Conservation (phyloP, 2,888 invertebrate genomes). For the Trichacis sp. region DNA sequence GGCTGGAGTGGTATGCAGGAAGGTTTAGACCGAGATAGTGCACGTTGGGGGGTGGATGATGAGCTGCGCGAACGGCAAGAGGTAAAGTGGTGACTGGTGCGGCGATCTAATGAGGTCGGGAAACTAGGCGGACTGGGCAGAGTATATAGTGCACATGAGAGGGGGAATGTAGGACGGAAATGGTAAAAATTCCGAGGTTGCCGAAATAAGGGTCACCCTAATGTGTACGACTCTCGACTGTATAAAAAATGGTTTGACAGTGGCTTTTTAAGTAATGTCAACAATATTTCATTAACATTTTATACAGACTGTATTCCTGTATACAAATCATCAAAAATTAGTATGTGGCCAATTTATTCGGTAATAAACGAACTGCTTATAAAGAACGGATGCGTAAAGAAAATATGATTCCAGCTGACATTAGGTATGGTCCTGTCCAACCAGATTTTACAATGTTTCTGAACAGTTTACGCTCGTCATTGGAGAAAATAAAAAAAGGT, state of each 20-base stretch:
- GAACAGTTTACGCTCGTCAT: neutral
- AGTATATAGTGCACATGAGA: too few species aligned
- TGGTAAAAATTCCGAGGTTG: too few species aligned
- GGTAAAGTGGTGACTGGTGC: too few species aligned
- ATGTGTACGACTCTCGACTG: neutral
- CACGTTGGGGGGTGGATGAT: too few species aligned
- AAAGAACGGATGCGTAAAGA: neutral
- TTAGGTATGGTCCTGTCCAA: neutral
- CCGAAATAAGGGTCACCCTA: too few species aligned
- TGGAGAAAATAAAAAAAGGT: neutral
- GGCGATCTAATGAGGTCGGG: too few species aligned
- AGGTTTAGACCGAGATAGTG: too few species aligned
- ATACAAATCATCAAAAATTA: neutral
- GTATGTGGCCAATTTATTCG: neutral
- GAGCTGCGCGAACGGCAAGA: too few species aligned
- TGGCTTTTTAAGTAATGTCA: neutral
- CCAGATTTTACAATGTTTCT: neutral
- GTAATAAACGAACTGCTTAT: neutral
- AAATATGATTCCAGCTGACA: neutral
- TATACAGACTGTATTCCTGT: neutral
- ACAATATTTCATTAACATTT: neutral
- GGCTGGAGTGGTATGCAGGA: too few species aligned
- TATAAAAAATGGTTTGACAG: neutral
- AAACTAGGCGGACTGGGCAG: too few species aligned
- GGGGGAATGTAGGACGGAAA: too few species aligned